Percentiles rank a stretch among this genome's conserved stretches.
phyloP scores from a whole-genome alignment of 2,113 vertebrate species.

The Tichodroma muraria region DNA sequence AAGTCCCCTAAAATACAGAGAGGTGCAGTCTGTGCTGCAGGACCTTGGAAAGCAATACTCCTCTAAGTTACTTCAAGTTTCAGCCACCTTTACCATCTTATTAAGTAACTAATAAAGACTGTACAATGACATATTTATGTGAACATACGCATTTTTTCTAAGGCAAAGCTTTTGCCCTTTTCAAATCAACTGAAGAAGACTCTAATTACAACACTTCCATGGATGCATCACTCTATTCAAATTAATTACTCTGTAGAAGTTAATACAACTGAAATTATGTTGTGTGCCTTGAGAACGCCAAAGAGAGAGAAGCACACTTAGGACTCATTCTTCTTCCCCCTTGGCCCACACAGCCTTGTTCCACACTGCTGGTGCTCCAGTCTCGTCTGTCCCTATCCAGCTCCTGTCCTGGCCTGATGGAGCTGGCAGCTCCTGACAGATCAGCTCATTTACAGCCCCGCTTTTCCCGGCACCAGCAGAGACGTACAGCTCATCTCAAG shows the following conservation, averaged over 20 bases:
- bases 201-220: background rate
- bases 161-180: background rate
- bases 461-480: background rate
- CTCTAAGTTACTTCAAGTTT: background rate
- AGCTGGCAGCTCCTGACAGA: background rate
- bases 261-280: constrained; percentile 22
- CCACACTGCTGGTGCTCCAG: background rate
- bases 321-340: background rate
- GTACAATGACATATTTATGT: background rate
- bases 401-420: background rate
- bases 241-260: constrained; percentile 13
- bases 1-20: background rate
- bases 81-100: background rate
- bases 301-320: background rate
- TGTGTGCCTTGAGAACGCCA: background rate
- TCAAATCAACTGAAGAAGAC: constrained; percentile 21
- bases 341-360: background rate
- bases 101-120: background rate
- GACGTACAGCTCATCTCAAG: background rate
- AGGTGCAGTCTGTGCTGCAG: background rate
- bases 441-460: background rate
- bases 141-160: background rate
- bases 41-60: background rate
- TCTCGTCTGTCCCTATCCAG: background rate
- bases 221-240: background rate